Base-by-base conservation (phyloP, 2,797 vertebrate species). In the Thaleichthys pacificus region DNA sequence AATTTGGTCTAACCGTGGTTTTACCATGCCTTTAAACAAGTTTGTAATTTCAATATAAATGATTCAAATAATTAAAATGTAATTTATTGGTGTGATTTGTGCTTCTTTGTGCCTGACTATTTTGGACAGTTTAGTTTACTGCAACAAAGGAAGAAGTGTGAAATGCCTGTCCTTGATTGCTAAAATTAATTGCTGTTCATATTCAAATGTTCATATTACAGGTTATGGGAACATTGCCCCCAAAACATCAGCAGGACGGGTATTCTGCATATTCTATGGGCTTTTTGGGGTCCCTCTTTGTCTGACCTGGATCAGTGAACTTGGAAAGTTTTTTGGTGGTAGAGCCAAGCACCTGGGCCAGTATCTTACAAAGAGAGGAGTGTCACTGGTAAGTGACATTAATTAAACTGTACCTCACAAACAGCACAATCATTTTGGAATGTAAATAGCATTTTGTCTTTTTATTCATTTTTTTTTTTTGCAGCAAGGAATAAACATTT, bases 311-410 rank as follows among this genome's bases (percentile, higher is more conserved):
- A 98, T 99, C 91, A 99, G 96, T 72, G 97, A 98, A 82, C 90
- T 99, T 66, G 97, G 97, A 54, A 99, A 99, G 91, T 99, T 99
- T 89, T 99, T 99, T 26, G 97, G 96, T n/a, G 97, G 97, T 80
- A 93, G 97, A 79, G 96, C 97, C 74, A 99, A 99, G 89, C 95
- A 96, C 81, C 82, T 99, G 78, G 97, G 97, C 77, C 95, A 96
- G 77, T 98, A 91, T 88, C 94, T 99, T 56, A 98, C 95, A 0
- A 97, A 94, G 89, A 97, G 95, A 93, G 97, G 97, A 1, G 89
- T 98, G 80, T 95, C 96, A 79, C 82, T 97, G 95, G 97, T 99
- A 92, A 89, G 84, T 74, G 24, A 3, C 60, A 75, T 47, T 2
- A 26, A 42, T 56, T 56, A 5, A 17, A n/a, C 19, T 56, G 0